Evolutionary conservation across 2,888 invertebrate genomes (phyloP).

Genomic region (Syrphus vitripennis): DNA sequence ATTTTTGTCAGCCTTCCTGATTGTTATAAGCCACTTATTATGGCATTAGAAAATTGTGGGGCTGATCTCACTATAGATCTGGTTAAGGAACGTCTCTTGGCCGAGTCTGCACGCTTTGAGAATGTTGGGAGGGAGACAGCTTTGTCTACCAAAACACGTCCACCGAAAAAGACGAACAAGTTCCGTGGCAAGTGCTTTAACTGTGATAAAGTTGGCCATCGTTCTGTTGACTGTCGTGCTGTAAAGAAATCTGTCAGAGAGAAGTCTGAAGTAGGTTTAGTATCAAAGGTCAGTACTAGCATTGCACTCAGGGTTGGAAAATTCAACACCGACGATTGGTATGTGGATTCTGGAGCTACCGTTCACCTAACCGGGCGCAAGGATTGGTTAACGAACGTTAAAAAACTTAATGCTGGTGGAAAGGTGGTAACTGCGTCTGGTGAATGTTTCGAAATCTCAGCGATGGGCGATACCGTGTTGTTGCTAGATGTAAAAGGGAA

Average conservation of each 20-base stretch:
- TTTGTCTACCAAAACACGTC: no score
- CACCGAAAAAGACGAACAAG: neutral
- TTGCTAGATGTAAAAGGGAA: constrained; percentile 10
- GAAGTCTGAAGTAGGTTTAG: no score
- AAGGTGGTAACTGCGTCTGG: neutral
- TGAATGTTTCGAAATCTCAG: neutral
- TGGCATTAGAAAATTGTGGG: constrained; percentile 22
- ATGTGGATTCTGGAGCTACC: no score
- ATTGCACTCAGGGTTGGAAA: neutral
- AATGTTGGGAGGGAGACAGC: no score
- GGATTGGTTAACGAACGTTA: no score
- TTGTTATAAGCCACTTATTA: constrained; percentile 4
- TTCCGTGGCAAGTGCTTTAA: no score
- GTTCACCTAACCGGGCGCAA: neutral
- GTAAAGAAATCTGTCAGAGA: no score
- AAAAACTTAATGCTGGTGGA: neutral
- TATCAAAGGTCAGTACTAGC: no score
- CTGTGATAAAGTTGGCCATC: no score
- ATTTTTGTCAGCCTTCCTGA: constrained; percentile 8
- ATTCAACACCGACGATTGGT: neutral
- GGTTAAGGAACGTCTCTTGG: neutral
- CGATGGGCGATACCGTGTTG: neutral
- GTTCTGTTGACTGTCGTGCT: neutral
- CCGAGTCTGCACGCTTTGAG: no score
- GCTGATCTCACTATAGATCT: constrained; percentile 18